These are phyloP conservation scores for Xanthia togata DNA, from an alignment of 2,888 invertebrate genomes.

Conservation along the genomic window DNA sequence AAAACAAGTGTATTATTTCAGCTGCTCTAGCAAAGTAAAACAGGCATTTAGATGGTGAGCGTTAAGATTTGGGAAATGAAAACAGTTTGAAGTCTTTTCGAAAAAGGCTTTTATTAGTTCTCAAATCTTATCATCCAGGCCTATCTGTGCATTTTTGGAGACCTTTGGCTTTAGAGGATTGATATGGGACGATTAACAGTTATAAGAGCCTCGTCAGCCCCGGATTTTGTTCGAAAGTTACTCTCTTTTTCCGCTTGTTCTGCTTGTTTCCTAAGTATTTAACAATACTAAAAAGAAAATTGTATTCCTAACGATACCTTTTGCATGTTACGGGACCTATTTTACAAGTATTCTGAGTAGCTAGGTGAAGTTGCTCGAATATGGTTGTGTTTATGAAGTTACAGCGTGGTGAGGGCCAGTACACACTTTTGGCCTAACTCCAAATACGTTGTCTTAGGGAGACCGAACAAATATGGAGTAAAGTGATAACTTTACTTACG, in stretches of 20 bases:
- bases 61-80: no score
- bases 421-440: slow-evolving; percentile 62
- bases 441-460: slow-evolving; percentile 60
- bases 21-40: not conserved
- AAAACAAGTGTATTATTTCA: not conserved
- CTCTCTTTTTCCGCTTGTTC: not conserved
- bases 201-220: not conserved
- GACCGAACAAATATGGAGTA: slow-evolving; percentile 51
- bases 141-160: no score
- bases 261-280: not conserved
- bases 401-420: slow-evolving; percentile 34
- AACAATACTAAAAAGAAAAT: slow-evolving; percentile 4
- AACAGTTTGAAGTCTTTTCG: no score
- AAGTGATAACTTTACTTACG: slow-evolving; percentile 34
- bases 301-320: slow-evolving; percentile 8
- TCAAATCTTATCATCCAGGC: no score
- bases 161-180: not conserved
- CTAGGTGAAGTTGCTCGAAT: slow-evolving; percentile 24
- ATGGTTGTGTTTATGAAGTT: slow-evolving; percentile 49
- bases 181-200: no score
- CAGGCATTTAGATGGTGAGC: not conserved
- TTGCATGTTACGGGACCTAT: slow-evolving; percentile 13
- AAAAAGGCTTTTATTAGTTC: no score
- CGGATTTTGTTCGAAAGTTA: not conserved
- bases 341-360: slow-evolving; percentile 29